Conservation (phyloP, 1,140 invertebrate species). For the Aphidius gifuensis region DNA sequence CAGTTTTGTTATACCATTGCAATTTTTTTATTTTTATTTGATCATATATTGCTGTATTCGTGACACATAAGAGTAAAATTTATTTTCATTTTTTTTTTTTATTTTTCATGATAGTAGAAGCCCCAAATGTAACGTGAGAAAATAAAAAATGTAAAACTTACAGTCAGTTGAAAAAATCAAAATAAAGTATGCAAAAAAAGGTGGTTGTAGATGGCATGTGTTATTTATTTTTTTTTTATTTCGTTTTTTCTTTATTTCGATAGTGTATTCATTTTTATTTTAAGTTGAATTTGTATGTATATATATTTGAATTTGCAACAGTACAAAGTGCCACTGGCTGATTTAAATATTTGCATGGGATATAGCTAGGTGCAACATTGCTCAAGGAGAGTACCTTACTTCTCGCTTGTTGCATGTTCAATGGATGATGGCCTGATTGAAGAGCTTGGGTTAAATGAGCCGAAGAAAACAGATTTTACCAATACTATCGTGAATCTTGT, state of each 20-base stretch:
- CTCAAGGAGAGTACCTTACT: background rate
- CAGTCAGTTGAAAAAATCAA: background rate
- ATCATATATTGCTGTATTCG: constrained; percentile 8
- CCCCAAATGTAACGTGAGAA: background rate
- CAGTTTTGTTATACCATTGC: constrained; percentile 10
- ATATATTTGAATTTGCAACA: background rate
- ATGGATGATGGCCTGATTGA: too few species aligned
- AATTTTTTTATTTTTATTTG: background rate
- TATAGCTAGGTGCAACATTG: background rate
- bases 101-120: background rate
- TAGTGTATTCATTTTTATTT: too few species aligned
- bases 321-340: background rate
- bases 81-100: background rate
- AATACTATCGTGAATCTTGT: too few species aligned
- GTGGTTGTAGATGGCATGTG: background rate
- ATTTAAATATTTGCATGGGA: constrained; percentile 12
- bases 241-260: too few species aligned
- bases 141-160: constrained; percentile 11
- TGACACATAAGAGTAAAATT: constrained; percentile 14
- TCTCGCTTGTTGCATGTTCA: constrained; percentile 12
- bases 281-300: too few species aligned
- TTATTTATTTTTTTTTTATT: background rate
- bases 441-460: background rate
- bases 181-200: background rate
- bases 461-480: too few species aligned